Percentiles rank a stretch among this genome's conserved stretches.
These are phyloP conservation scores for sheep (Ovis aries) DNA, from an alignment of 2,113 vertebrate genomes.

Conservation along the genomic window ARS-UI_Ramb_v3.0 NC_056054.1:176009501-176010000, in stretches of 20 bases:
- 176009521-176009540: not conserved
- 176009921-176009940: not conserved
- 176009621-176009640: not conserved
- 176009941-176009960: not conserved
- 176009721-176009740: not conserved
- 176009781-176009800: not conserved
- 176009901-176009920: not conserved
- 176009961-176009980: not conserved
- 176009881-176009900: not conserved
- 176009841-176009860: not conserved
- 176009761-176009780: not conserved
- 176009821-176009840: not conserved
- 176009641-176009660: conserved; percentile 5
- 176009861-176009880: not conserved
- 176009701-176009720: not conserved
- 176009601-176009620: not conserved
- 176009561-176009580: not conserved
- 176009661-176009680: conserved; percentile 49
- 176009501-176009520: not conserved
- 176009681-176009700: not conserved
- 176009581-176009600: not conserved
- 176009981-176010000: not conserved
- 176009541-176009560: not conserved
- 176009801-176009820: not conserved
- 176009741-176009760: conserved; percentile 2